Conservation (phyloP, 1,140 invertebrate species). For the Cydia pomonella region DNA sequence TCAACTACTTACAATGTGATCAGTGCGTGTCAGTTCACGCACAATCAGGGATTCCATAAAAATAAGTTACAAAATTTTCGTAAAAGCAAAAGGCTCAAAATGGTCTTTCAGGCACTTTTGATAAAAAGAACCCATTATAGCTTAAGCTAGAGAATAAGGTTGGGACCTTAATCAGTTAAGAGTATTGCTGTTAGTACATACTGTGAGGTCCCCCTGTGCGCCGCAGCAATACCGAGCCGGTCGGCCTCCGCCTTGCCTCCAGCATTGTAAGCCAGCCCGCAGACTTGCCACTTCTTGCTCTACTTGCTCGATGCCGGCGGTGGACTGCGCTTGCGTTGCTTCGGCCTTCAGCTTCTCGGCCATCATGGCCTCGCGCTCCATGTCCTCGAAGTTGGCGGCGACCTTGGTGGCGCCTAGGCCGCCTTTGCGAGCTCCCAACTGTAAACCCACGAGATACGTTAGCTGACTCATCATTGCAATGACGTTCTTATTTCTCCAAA, state of each 20-base stretch:
- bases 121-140: too few relatives aligned
- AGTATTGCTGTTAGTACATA: constrained; percentile 39
- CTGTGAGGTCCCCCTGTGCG: constrained; percentile 54
- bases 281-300: constrained; percentile 87
- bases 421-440: constrained; percentile 92
- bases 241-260: constrained; percentile 93
- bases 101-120: too few relatives aligned
- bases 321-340: constrained; percentile 71
- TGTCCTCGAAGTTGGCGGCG: constrained; percentile 96
- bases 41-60: too few relatives aligned
- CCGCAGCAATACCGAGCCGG: constrained; percentile 94
- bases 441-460: constrained; percentile 34
- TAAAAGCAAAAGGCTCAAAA: too few relatives aligned
- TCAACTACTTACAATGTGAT: too few relatives aligned
- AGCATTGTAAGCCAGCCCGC: constrained; percentile 92
- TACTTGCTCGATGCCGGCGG: constrained; percentile 47
- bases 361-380: constrained; percentile 93
- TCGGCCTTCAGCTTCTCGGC: constrained; percentile 87
- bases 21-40: too few relatives aligned
- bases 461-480: not conserved
- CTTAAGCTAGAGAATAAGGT: too few relatives aligned
- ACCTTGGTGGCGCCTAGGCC: constrained; percentile 98
- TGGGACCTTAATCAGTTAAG: too few relatives aligned
- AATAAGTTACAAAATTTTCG: too few relatives aligned
- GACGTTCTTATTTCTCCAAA: too few relatives aligned